phyloP scores from a whole-genome alignment of 2,888 invertebrate genomes.

The Lymantria dispar region DNA sequence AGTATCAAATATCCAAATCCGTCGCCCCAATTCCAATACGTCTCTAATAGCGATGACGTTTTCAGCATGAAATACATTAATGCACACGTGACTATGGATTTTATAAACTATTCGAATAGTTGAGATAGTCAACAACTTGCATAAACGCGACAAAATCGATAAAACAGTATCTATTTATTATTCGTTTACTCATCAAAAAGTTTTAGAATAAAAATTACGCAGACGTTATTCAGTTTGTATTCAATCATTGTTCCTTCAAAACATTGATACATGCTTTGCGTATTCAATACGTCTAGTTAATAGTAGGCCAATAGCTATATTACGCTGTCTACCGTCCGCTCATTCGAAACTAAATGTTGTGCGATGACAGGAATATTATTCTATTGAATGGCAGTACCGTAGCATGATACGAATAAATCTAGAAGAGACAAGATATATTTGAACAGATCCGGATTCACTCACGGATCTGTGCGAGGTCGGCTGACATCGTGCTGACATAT shows the following conservation, averaged over 20 bases:
- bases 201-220: no score
- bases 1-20: no score
- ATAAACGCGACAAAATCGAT: no score
- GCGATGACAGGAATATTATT: conserved; percentile 16
- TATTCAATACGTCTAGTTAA: background rate
- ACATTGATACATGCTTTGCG: background rate
- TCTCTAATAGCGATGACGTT: no score
- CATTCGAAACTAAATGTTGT: conserved; percentile 13
- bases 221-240: background rate
- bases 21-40: no score
- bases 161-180: no score
- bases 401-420: conserved; percentile 24
- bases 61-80: no score
- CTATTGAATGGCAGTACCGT: conserved; percentile 14
- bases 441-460: conserved; percentile 43
- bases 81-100: no score
- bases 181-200: no score
- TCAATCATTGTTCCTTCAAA: conserved; percentile 1
- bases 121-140: no score
- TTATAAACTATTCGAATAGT: no score
- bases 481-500: conserved; percentile 33
- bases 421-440: conserved; percentile 33
- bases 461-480: conserved; percentile 54
- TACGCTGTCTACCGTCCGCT: conserved; percentile 1
- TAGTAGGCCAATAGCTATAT: background rate